Evolutionary conservation across 2,888 invertebrate species (phyloP).

Genomic region (Pterostichus niger): DNA sequence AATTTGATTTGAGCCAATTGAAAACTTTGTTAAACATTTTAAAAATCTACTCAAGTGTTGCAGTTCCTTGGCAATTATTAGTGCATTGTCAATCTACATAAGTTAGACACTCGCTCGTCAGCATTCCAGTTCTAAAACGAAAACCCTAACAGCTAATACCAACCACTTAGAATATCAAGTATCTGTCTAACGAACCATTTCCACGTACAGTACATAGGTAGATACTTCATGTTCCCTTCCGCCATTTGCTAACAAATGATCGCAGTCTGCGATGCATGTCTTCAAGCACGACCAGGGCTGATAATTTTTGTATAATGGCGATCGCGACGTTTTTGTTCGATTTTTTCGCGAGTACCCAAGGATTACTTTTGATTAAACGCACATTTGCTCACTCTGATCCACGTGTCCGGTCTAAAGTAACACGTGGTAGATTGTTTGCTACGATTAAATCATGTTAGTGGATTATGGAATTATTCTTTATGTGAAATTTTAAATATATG

Average conservation of each 20-base stretch:
- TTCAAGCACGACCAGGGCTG: background rate
- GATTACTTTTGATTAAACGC: background rate
- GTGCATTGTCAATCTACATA: too few species aligned
- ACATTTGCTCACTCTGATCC: background rate
- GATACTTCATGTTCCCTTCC: conserved; percentile 41
- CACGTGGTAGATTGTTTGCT: background rate
- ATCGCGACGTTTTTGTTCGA: conserved; percentile 26
- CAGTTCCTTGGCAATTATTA: too few species aligned
- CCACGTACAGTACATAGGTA: background rate
- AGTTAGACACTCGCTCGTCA: too few species aligned
- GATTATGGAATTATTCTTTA: too few species aligned
- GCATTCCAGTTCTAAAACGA: background rate
- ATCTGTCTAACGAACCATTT: background rate
- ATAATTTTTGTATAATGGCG: conserved; percentile 38
- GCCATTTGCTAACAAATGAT: conserved; percentile 61
- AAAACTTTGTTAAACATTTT: too few species aligned
- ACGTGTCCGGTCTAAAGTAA: background rate
- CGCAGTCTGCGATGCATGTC: conserved; percentile 1
- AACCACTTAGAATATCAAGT: conserved; percentile 4
- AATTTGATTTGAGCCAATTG: too few species aligned
- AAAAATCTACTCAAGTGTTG: too few species aligned
- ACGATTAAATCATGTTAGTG: background rate
- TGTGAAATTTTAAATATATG: too few species aligned
- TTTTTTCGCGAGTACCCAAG: conserved; percentile 5
- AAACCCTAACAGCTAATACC: background rate